Evolutionary conservation across 1,140 invertebrate genomes (phyloP).

Genomic region (Coenobita brevimanus): DNA sequence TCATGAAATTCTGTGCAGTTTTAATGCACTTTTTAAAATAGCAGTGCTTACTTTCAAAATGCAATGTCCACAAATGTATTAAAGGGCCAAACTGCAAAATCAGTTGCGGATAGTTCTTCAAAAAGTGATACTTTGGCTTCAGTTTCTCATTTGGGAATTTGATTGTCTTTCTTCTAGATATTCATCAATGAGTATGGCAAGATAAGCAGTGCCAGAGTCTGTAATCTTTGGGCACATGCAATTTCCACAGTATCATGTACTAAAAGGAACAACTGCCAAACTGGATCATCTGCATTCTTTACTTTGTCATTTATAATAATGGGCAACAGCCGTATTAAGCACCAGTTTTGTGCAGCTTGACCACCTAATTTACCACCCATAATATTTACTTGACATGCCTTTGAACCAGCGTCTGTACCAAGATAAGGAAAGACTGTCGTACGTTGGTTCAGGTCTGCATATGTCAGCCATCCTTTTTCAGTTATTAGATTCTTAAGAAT

Average conservation of each 20-base stretch:
- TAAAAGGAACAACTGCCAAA: constrained; percentile 26
- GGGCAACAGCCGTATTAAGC: constrained; percentile 13
- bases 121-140: constrained; percentile 12
- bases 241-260: neutral
- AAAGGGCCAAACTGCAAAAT: constrained; percentile 16
- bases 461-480: constrained; percentile 7
- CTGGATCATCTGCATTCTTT: constrained; percentile 22
- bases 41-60: constrained; percentile 15
- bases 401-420: constrained; percentile 19
- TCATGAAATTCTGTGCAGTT: constrained; percentile 19
- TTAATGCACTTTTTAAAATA: constrained; percentile 18
- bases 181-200: constrained; percentile 3
- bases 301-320: constrained; percentile 1
- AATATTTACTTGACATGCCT: neutral
- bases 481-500: neutral
- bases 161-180: neutral
- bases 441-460: constrained; percentile 32
- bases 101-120: constrained; percentile 9
- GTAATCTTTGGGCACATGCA: constrained; percentile 10
- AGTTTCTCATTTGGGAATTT: neutral
- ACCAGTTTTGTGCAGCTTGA: constrained; percentile 38
- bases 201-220: constrained; percentile 20
- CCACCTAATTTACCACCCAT: constrained; percentile 5
- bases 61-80: constrained; percentile 23
- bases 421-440: neutral